Conservation (phyloP, 2,113 vertebrate genomes). For the Notarius quadriscutis region DNA sequence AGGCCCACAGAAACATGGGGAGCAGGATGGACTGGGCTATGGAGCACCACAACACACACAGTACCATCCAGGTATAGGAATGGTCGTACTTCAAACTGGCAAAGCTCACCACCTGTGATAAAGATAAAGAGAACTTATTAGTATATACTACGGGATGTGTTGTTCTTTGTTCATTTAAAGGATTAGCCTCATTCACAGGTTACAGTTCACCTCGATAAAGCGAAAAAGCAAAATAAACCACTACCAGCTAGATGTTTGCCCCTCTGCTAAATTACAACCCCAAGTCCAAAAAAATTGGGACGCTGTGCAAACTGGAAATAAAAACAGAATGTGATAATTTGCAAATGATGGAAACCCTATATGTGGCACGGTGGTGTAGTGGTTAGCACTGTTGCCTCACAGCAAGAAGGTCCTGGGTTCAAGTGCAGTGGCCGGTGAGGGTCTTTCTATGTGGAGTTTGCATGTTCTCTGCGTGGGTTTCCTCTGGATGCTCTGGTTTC, state of each 20-base stretch:
- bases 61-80: constrained; percentile 87
- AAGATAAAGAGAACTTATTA: neutral
- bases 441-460: too few relatives aligned
- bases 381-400: too few relatives aligned
- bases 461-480: too few relatives aligned
- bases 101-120: constrained; percentile 86
- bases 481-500: too few relatives aligned
- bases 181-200: neutral
- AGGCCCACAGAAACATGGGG: constrained; percentile 88
- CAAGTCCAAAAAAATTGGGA: too few relatives aligned
- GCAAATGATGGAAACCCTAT: too few relatives aligned
- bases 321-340: too few relatives aligned
- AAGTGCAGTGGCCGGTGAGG: too few relatives aligned
- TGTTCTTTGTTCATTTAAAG: neutral
- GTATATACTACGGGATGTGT: neutral
- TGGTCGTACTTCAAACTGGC: constrained; percentile 84
- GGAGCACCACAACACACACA: constrained; percentile 91
- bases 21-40: constrained; percentile 87
- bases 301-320: too few relatives aligned
- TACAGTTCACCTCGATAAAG: neutral
- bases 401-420: too few relatives aligned
- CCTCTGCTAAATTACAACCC: neutral
- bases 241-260: neutral
- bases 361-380: too few relatives aligned
- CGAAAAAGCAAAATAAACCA: neutral